Evolutionary conservation across 2,113 vertebrate genomes (phyloP), one percentile per base, ranked within the genome.

Genomic region (Myotis brandtii): DNA sequence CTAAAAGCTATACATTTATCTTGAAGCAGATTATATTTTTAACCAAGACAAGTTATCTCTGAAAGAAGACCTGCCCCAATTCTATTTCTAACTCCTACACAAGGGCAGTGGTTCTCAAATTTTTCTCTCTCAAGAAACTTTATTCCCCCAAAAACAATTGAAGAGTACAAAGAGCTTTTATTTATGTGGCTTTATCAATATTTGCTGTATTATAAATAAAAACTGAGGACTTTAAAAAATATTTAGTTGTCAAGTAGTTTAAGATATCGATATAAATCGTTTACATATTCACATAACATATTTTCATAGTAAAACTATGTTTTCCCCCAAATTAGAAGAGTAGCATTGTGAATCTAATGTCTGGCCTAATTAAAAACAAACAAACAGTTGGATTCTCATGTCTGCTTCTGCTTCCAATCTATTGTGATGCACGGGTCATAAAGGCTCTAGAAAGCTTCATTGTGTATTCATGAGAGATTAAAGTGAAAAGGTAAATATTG

Each of bases 141-240:
- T 48, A 83, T 10, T 54, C 1, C 23, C 43, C 81, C 83, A 56
- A 50, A 94, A 66, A 54, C 43, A 54, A 70, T 8, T 32, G 23
- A 79, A 70, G 30, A 81, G 52, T 40, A 16, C 59, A n/a, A 81
- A 89, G 32, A 59, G 54, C 27, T 73, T 92, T 80, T 84, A 83
- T 59, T 79, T 73, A 30, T 34, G n/a, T 96, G 50, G 9, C 48
- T 88, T 89, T 85, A 75, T 43, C 66, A 81, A 14, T 69, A 59
- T 56, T 59, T 92, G 46, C 14, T n/a, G 16, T 72, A n/a, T 84
- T 67, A 82, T n/a, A 94, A 94, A 46, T 54, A 73, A 91, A 80
- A 86, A 67, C 64, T 72, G 43, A 91, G 32, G 43, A 73, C 66
- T 72, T 79, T 10, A 40, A 87, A 62, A 67, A 85, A 34, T 67